Evolutionary conservation across 2,113 vertebrate genomes (phyloP), one percentile per base, ranked within the genome.

Genomic region (Ictalurus punctatus): DNA sequence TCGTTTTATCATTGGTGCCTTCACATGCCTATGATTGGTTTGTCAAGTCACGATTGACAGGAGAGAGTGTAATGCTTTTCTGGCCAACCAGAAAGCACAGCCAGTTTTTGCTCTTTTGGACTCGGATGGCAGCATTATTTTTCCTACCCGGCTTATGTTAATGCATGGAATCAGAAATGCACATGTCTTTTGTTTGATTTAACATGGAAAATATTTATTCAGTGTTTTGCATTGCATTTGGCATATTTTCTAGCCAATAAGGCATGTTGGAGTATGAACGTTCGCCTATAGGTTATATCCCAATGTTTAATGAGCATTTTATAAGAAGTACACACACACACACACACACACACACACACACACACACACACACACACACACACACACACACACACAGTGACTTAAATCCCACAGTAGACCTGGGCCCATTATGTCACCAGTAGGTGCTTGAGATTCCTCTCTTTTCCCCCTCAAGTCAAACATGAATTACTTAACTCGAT

Each of bases 401-500:
- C 34, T 34, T 93, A 90, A 91, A 94, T 87, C 69, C 91, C 91
- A 92, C 13, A 83, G 92, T 56, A 83, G 87, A 89, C 90, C 89
- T 92, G 56, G 90, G 92, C 94, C 96, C 92, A 93, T 95, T 95
- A 94, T 95, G 92, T 92, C 91, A 92, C 91, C 92, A 94, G 91
- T 87, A 90, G 92, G 56, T 76, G 92, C 92, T 92, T 94, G 90
- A 94, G 92, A 93, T 93, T 95, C 80, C 63, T 30, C 25, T 88
- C 85, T 85, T 87, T 91, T 90, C 83, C 85, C 90, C 89, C 91
- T 94, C 91, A 84, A 93, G 94, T 94, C 91, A 91, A 90, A 91
- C 93, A 93, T 96, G 92, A 91, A 95, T 95, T 95, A 95, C 94
- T 96, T 91, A 95, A 91, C 84, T 92, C 84, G 90, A 85, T 94